Evolutionary conservation across 23 tunicate genomes (phyloP).

Genomic region (Trididemnum miniatum): DNA sequence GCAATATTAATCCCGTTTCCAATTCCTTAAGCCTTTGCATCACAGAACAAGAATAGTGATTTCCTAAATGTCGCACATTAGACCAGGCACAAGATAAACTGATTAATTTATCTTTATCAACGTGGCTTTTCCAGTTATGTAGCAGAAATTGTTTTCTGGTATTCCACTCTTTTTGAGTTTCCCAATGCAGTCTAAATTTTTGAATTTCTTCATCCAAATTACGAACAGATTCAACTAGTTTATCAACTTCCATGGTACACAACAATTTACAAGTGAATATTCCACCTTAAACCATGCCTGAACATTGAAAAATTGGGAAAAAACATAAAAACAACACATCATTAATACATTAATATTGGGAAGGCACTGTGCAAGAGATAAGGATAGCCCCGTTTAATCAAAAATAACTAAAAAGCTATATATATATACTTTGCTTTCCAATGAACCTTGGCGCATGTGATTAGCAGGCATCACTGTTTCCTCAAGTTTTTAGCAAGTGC

Average conservation of each 20-base stretch:
- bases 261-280: too few relatives aligned
- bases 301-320: too few relatives aligned
- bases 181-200: not conserved
- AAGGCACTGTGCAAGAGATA: too few relatives aligned
- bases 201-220: not conserved
- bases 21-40: not conserved
- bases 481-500: too few relatives aligned
- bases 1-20: not conserved
- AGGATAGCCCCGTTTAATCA: too few relatives aligned
- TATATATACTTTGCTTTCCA: too few relatives aligned
- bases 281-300: too few relatives aligned
- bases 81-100: conserved; percentile 8
- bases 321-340: too few relatives aligned
- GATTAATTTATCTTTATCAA: not conserved
- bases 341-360: too few relatives aligned
- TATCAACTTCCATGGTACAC: not conserved
- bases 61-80: not conserved
- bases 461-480: too few relatives aligned
- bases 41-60: not conserved
- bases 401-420: too few relatives aligned
- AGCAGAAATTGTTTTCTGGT: not conserved
- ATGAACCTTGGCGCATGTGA: too few relatives aligned
- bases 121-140: not conserved
- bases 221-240: not conserved
- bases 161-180: not conserved